Evolutionary conservation across 2,888 invertebrate genomes (phyloP).

Genomic region (Sesia apiformis): DNA sequence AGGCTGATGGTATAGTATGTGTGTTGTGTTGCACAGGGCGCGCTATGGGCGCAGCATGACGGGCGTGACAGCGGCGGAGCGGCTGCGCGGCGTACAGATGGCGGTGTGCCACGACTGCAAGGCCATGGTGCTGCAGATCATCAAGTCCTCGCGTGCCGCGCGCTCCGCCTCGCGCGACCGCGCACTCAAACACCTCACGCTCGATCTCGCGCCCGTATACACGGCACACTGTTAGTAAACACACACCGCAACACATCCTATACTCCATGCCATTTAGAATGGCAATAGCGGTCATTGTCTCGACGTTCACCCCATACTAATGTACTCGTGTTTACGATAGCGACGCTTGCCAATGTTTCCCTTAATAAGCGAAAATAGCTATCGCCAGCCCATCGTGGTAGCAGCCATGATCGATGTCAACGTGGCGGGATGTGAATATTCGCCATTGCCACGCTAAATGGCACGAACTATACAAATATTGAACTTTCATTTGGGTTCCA

Average conservation of each 20-base stretch:
- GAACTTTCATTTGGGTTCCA: background rate
- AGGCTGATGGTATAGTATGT: background rate
- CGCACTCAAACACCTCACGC: constrained; percentile 85
- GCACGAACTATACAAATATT: background rate
- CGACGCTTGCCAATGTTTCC: too few species aligned
- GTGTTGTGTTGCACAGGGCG: constrained; percentile 47
- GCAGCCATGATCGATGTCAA: too few species aligned
- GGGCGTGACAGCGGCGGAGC: constrained; percentile 74
- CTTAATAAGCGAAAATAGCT: too few species aligned
- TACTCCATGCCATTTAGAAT: too few species aligned
- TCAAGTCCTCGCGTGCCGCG: constrained; percentile 89
- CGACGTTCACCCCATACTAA: too few species aligned
- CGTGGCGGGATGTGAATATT: too few species aligned
- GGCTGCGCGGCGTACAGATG: constrained; percentile 85
- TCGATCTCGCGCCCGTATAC: constrained; percentile 89
- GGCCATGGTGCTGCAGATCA: constrained; percentile 94
- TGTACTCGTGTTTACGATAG: too few species aligned
- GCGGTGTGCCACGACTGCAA: constrained; percentile 96
- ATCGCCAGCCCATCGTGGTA: too few species aligned
- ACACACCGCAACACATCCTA: too few species aligned
- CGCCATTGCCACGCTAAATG: background rate
- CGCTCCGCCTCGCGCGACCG: constrained; percentile 88
- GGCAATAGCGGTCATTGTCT: too few species aligned
- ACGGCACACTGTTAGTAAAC: constrained; percentile 58
- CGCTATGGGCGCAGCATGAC: constrained; percentile 77